phyloP scores from a whole-genome alignment of 1,140 invertebrate species.

The Tachypleus tridentatus region DNA sequence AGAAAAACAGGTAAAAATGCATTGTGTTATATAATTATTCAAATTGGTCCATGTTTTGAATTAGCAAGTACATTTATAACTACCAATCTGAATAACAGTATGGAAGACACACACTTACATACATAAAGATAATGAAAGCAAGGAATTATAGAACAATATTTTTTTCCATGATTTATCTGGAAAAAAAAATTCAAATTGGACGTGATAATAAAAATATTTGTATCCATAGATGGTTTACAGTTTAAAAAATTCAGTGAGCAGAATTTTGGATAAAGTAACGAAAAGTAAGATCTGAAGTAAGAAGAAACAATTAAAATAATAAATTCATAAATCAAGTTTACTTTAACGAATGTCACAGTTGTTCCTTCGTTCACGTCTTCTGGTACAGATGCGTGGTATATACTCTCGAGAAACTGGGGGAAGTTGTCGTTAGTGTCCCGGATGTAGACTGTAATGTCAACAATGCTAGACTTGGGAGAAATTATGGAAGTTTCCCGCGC shows the following conservation, averaged over 20 bases:
- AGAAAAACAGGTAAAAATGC: too few relatives aligned
- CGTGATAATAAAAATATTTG: too few relatives aligned
- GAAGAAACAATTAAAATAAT: neutral
- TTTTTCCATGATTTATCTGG: too few relatives aligned
- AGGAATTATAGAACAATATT: too few relatives aligned
- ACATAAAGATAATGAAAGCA: neutral
- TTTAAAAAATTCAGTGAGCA: too few relatives aligned
- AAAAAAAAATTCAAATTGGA: too few relatives aligned
- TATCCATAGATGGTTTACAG: too few relatives aligned
- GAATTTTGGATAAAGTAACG: too few relatives aligned
- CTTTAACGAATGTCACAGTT: constrained; percentile 47
- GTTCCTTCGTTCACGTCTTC: constrained; percentile 76
- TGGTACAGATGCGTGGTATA: constrained; percentile 44
- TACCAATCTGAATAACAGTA: too few relatives aligned
- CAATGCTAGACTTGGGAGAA: constrained; percentile 42
- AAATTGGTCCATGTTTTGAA: constrained; percentile 26
- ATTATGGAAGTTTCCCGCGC: constrained; percentile 22
- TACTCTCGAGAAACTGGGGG: constrained; percentile 64
- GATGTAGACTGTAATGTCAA: constrained; percentile 69
- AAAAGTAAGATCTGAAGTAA: constrained; percentile 1
- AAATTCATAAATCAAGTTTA: neutral
- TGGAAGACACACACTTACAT: too few relatives aligned
- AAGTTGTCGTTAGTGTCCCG: constrained; percentile 89
- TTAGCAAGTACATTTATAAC: too few relatives aligned
- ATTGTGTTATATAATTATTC: too few relatives aligned